These are phyloP conservation scores for Esperia sulphurella DNA, from an alignment of 2,888 invertebrate species.

Conservation along the genomic window DNA sequence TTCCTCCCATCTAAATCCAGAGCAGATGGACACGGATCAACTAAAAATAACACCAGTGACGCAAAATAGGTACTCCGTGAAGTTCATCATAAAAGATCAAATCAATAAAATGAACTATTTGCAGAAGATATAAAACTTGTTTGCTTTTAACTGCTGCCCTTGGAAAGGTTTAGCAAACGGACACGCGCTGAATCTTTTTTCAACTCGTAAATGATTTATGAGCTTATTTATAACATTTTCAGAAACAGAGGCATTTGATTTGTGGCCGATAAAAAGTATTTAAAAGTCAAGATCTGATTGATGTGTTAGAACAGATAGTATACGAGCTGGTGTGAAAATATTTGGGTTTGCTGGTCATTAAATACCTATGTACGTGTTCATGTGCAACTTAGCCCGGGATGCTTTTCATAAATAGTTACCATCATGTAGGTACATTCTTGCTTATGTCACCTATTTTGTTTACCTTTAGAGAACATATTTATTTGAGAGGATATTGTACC, in stretches of 20 bases:
- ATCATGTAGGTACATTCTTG: too few species aligned
- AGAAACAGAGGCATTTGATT: constrained; percentile 46
- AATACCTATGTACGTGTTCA: too few species aligned
- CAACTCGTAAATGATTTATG: constrained; percentile 46
- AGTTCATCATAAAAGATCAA: constrained; percentile 37
- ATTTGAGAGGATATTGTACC: too few species aligned
- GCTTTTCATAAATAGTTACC: too few species aligned
- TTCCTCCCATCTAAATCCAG: constrained; percentile 1
- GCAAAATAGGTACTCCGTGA: constrained; percentile 33
- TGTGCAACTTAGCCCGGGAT: too few species aligned
- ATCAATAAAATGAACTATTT: constrained; percentile 53
- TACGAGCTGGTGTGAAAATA: background rate
- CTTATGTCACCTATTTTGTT: too few species aligned
- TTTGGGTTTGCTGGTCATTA: background rate
- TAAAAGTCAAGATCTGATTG: constrained; percentile 46
- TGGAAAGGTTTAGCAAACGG: constrained; percentile 50
- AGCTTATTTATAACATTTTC: constrained; percentile 37
- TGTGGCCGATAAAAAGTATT: constrained; percentile 48
- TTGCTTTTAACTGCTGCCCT: constrained; percentile 59
- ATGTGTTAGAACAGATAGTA: constrained; percentile 18
- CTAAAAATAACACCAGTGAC: constrained; percentile 44
- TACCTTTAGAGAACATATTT: too few species aligned
- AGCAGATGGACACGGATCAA: constrained; percentile 6
- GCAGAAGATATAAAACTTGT: constrained; percentile 57
- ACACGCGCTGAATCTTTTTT: constrained; percentile 33